Evolutionary conservation across 2,113 vertebrate genomes (phyloP).

Genomic region (Heloderma charlesbogerti): DNA sequence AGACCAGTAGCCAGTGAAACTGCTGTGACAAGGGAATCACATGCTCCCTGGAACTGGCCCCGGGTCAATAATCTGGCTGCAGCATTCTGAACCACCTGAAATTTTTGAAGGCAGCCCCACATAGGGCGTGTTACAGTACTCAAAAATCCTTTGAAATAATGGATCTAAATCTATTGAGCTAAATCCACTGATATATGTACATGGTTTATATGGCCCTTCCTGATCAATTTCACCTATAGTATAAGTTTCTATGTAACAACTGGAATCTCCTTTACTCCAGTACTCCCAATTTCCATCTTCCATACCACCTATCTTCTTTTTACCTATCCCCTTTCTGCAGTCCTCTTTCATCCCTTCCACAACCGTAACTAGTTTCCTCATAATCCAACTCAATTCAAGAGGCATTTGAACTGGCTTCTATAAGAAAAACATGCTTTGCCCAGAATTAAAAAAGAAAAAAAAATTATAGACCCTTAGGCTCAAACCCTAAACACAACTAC

Average conservation of each 20-base stretch:
- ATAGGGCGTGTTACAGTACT: no score
- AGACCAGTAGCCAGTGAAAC: no score
- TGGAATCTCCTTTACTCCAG: background rate
- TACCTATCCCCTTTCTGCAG: no score
- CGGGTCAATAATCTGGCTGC: no score
- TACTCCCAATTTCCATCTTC: background rate
- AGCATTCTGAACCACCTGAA: no score
- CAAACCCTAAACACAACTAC: background rate
- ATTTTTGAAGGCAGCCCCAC: no score
- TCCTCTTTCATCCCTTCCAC: background rate
- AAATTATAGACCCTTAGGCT: background rate
- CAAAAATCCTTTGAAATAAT: no score
- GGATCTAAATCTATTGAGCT: no score
- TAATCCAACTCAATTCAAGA: background rate
- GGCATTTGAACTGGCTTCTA: background rate
- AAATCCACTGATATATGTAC: no score
- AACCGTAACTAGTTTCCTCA: background rate
- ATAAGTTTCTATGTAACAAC: background rate
- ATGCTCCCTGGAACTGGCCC: no score
- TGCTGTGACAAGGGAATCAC: no score
- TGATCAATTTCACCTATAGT: background rate
- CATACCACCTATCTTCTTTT: background rate
- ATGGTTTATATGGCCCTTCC: background rate
- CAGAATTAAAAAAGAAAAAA: background rate
- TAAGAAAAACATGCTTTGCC: background rate